Evolutionary conservation across 2,797 vertebrate species (phyloP), one percentile per base, ranked within the genome.

Genomic region (Liparis tanakae): DNA sequence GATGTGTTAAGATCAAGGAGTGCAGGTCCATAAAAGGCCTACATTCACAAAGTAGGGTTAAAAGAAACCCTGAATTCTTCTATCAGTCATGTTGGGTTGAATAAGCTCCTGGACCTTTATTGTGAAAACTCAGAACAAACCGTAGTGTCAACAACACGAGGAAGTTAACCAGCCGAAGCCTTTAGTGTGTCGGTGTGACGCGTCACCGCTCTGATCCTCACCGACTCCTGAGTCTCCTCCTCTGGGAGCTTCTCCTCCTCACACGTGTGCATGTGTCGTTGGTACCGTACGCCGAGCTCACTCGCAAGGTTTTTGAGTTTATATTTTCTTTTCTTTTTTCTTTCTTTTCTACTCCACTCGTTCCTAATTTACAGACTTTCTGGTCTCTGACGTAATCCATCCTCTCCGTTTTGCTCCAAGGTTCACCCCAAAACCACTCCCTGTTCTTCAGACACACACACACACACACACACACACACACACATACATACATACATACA

Each of bases 341-440:
- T 56, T 57, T 51, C 7, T 58, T 5, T 53, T 9, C 53, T 4
- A 17, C 15, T 72, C 54, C 54, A 44, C 62, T 78, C 63, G 13
- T 64, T 72, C 50, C 74, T 67, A n/a, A 73, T n/a, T 65, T 14
- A 57, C 51, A 51, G 34, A 67, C 30, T 50, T 30, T 71, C 37
- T 73, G 62, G 36, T 59, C 71, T 78, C 50, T 90, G 76, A 88
- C 9, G 72, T 85, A 76, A 85, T 82, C 72, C 44, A 62, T 77
- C 75, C 79, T 61, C 84, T 80, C 79, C 44, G 44, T 15, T 54
- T 67, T 44, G 8, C 78, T 85, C 86, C 59, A 25, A 0, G 39
- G 70, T 81, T 89, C 77, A 80, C 82, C 82, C 85, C 76, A 44
- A 82, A 79, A 72, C 81, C 85, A 53, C 86, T 87, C 87, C 85